phyloP scores from a whole-genome alignment of 1,140 invertebrate species.

The Drosophila cardini region DNA sequence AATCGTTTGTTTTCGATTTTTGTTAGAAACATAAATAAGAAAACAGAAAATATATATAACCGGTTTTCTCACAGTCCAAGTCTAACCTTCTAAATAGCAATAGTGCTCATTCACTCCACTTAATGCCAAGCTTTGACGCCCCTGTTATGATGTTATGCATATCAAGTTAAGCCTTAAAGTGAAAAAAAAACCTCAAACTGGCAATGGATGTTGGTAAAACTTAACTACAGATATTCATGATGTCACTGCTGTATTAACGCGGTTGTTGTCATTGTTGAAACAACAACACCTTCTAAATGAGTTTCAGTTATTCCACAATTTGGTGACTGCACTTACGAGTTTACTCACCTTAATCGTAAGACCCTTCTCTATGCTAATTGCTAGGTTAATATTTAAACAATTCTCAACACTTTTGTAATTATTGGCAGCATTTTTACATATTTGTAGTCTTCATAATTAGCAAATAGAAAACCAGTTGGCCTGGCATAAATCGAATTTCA shows the following conservation, averaged over 20 bases:
- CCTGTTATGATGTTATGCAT: conserved; percentile 70
- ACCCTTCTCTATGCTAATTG: conserved; percentile 58
- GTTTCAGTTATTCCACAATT: conserved; percentile 6
- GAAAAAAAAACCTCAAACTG: conserved; percentile 27
- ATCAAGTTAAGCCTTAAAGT: conserved; percentile 65
- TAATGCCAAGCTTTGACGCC: conserved; percentile 64
- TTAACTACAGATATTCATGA: conserved; percentile 35
- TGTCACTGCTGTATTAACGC: conserved; percentile 25
- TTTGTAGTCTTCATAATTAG: conserved; percentile 13
- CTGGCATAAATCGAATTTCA: conserved; percentile 51
- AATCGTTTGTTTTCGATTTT: conserved; percentile 28
- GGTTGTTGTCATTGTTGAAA: conserved; percentile 9
- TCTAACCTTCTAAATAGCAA: conserved; percentile 73
- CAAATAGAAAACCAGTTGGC: conserved; percentile 33
- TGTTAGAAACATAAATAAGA: conserved; percentile 21
- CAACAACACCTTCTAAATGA: conserved; percentile 18
- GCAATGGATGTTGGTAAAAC: conserved; percentile 39
- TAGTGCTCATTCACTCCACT: conserved; percentile 67
- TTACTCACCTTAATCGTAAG: conserved; percentile 30
- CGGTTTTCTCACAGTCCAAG: conserved; percentile 47
- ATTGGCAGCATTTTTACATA: conserved; percentile 11
- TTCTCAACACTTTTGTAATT: conserved; percentile 35
- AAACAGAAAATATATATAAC: conserved; percentile 36
- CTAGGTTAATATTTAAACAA: conserved; percentile 58
- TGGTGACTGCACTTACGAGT: conserved; percentile 18